Base-by-base conservation (phyloP, 1,140 invertebrate genomes). In the Drosophila busckii region DNA sequence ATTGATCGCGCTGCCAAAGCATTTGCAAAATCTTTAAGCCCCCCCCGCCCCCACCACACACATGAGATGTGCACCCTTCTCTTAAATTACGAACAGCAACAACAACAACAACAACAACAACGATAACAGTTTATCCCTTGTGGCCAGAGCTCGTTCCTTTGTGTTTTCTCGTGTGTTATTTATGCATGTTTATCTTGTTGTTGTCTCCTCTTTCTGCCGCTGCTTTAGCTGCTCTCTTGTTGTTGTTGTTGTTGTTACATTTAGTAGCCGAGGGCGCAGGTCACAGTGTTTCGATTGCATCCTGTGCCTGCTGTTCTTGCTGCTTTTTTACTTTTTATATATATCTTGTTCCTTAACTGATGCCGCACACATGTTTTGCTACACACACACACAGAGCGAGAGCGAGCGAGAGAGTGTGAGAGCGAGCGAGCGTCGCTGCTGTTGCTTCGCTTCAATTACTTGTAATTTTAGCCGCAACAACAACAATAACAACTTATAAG, bases 381-480 rank as follows among this genome's bases (percentile, higher is more conserved):
- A 49, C 37, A 41, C 35, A 32, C 1, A 50, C 17, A 23, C 9
- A 19, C 29, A 38, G n/a, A 29, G 4, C 34, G 6, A 35, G 53
- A 34, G 29, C 20, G 29, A 60, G 13, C 17, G 37, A 32, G 42
- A 12, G 41, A 28, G 38, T 3, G 8, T 13, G 17, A 6, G 12
- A 31, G 12, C 40, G n/a, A 37, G 8, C 17, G 29, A 34, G 13
- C 38, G 4, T 10, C 16, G 13, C 56, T 50, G 56, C 48, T 37
- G 68, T 54, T 61, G 45, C 66, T 60, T 53, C 66, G 68, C 68
- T 80, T 78, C 73, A 78, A 80, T 78, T 78, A 78, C 73, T 73
- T 80, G 73, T 80, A 78, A 78, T 78, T 78, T 78, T 69, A 78
- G 73, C 73, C 73, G 59, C 68, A 78, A 64, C 71, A 63, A 58